These are phyloP conservation scores for Prunella fulvescens DNA, from an alignment of 2,113 vertebrate genomes.

Conservation along the genomic window DNA sequence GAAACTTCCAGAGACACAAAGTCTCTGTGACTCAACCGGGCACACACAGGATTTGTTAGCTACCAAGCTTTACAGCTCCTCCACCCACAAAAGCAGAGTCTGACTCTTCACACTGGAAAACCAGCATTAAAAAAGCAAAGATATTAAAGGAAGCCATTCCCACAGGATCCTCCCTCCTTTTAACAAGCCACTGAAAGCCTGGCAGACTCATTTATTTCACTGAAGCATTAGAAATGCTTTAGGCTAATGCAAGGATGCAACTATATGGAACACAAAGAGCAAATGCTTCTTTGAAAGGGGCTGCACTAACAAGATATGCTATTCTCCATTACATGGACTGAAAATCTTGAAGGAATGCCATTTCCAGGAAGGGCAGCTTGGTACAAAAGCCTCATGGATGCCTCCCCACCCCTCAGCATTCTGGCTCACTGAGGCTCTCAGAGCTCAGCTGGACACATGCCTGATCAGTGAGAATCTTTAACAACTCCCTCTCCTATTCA, in stretches of 20 bases:
- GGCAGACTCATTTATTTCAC: not conserved
- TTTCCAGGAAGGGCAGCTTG: not conserved
- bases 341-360: not conserved
- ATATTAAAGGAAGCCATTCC: not conserved
- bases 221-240: not conserved
- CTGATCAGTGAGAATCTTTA: not conserved
- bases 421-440: not conserved
- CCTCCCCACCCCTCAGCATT: not conserved
- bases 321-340: not conserved
- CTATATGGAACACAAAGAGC: not conserved
- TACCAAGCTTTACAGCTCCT: not conserved
- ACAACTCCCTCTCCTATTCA: not conserved
- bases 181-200: not conserved
- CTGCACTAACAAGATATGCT: not conserved
- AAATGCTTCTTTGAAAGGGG: not conserved
- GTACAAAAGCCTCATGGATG: not conserved
- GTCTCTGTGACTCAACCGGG: not conserved
- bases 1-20: not conserved
- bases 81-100: not conserved
- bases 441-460: not conserved
- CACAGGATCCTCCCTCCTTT: not conserved
- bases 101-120: not conserved
- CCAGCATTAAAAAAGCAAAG: not conserved
- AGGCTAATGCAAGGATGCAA: not conserved
- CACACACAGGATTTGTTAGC: not conserved